phyloP scores from a whole-genome alignment of 2,888 invertebrate species.

The Lutraria lutraria region DNA sequence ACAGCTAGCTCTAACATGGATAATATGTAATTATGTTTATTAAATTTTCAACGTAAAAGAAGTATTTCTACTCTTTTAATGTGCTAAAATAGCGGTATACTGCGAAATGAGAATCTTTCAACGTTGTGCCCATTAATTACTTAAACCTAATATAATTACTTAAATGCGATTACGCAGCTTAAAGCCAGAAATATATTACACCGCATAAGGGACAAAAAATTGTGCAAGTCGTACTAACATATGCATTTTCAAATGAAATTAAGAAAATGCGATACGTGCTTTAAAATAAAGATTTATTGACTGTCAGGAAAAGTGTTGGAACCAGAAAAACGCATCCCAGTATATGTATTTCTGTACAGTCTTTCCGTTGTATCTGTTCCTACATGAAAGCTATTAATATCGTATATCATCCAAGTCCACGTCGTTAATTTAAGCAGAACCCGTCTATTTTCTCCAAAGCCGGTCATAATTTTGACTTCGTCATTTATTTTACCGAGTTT shows the following conservation, averaged over 20 bases:
- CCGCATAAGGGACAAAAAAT: constrained; percentile 22
- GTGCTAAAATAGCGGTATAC: constrained; percentile 21
- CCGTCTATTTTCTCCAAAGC: constrained; percentile 34
- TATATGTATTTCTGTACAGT: not conserved
- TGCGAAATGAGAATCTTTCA: constrained; percentile 2
- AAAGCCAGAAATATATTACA: constrained; percentile 10
- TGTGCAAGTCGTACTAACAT: constrained; percentile 18
- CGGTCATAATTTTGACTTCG: constrained; percentile 68
- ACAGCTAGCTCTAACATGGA: not conserved
- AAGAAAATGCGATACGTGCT: constrained; percentile 21
- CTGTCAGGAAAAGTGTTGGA: not conserved
- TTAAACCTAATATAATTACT: constrained; percentile 23
- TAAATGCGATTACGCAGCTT: constrained; percentile 17
- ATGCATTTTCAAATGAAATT: constrained; percentile 30
- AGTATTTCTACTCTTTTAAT: constrained; percentile 8
- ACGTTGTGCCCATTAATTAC: constrained; percentile 1
- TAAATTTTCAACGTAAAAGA: constrained; percentile 30
- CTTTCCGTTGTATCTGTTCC: not conserved
- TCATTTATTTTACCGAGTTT: constrained; percentile 65
- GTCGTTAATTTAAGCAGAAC: constrained; percentile 38
- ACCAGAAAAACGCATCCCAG: not conserved
- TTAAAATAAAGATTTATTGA: constrained; percentile 12
- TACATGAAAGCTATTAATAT: constrained; percentile 12
- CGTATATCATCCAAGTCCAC: not conserved
- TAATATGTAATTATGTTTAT: constrained; percentile 27